Conservation (phyloP, 2,113 vertebrate genomes). For the Gasterosteus nipponicus region DNA sequence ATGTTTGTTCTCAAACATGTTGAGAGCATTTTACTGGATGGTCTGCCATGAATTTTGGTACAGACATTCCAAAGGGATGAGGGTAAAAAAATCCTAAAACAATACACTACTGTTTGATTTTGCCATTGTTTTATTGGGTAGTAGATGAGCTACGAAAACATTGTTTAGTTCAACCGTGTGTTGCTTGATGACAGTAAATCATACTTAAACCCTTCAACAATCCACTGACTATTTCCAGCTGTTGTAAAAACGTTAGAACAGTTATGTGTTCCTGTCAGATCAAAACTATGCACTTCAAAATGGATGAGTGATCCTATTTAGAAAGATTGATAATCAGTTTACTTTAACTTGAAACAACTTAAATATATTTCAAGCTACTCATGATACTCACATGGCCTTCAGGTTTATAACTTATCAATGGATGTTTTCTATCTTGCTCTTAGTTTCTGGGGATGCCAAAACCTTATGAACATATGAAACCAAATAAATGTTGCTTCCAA, state of each 20-base stretch:
- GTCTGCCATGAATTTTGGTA: neutral
- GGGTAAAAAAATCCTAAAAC: no score
- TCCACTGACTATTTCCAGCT: neutral
- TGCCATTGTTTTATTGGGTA: neutral
- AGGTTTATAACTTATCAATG: neutral
- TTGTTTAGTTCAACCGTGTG: neutral
- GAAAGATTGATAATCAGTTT: neutral
- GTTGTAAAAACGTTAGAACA: neutral
- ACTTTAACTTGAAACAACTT: neutral
- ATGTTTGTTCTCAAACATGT: no score
- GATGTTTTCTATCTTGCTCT: constrained; percentile 1
- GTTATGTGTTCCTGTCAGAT: neutral
- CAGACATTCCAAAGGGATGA: neutral
- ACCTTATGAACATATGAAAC: constrained; percentile 1
- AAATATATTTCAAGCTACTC: neutral
- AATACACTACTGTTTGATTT: neutral
- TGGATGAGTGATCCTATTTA: neutral
- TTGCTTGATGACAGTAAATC: neutral
- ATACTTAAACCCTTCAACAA: neutral
- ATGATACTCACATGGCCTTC: neutral
- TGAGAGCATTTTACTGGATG: neutral
- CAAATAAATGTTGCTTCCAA: constrained; percentile 18
- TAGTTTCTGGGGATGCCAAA: constrained; percentile 2
- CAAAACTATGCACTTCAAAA: neutral
- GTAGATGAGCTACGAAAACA: neutral